Percentiles rank a stretch among this genome's conserved stretches.
Conservation (phyloP, 1,140 invertebrate species). For the Helicorthomorpha holstii region DNA sequence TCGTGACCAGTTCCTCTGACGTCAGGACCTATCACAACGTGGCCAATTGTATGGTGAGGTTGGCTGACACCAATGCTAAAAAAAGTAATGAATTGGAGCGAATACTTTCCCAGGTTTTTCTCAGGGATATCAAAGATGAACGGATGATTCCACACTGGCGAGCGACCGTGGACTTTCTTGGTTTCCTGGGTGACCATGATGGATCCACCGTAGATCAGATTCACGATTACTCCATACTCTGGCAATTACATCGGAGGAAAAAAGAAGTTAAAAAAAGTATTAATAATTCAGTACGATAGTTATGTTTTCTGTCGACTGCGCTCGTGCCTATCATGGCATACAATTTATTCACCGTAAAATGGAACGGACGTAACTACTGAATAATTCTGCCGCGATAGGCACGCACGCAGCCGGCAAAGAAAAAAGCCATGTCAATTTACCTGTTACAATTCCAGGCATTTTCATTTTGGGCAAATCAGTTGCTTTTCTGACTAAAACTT, state of each 20-base stretch:
- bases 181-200: slow-evolving; percentile 4
- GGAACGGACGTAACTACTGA: too few relatives aligned
- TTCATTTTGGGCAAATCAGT: not conserved
- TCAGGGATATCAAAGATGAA: slow-evolving; percentile 10
- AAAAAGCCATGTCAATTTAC: too few relatives aligned
- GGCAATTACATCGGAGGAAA: not conserved
- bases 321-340: too few relatives aligned
- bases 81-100: slow-evolving; percentile 14
- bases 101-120: slow-evolving; percentile 3
- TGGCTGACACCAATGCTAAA: slow-evolving; percentile 9
- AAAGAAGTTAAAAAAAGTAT: not conserved
- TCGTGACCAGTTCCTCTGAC: slow-evolving; percentile 7
- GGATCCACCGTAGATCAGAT: slow-evolving; percentile 3
- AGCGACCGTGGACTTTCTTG: slow-evolving; percentile 1
- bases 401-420: too few relatives aligned
- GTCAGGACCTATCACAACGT: slow-evolving; percentile 12
- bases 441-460: too few relatives aligned
- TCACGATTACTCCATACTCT: slow-evolving; percentile 9
- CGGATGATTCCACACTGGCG: slow-evolving; percentile 11
- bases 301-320: too few relatives aligned
- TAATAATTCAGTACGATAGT: too few relatives aligned
- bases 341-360: too few relatives aligned
- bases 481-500: slow-evolving; percentile 6
- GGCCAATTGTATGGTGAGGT: slow-evolving; percentile 13
- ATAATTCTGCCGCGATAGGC: too few relatives aligned